Evolutionary conservation across 2,797 vertebrate species (phyloP).

Genomic region (Sebastes dallii): DNA sequence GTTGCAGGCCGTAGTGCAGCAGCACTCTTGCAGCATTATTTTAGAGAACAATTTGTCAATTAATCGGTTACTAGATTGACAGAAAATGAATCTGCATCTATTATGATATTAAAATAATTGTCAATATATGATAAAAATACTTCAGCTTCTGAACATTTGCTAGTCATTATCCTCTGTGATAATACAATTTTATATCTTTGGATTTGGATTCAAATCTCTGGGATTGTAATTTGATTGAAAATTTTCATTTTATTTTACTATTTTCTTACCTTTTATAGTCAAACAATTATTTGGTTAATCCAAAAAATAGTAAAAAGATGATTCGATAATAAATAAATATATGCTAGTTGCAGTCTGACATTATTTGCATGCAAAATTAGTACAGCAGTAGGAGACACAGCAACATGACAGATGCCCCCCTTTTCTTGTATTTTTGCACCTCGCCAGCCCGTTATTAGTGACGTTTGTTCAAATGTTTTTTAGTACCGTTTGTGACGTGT

Average conservation of each 20-base stretch:
- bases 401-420: not conserved
- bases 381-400: not conserved
- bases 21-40: not conserved
- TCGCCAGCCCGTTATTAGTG: too few species aligned
- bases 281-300: not conserved
- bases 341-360: too few species aligned
- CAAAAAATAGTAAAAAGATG: not conserved
- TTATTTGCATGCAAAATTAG: too few species aligned
- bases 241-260: not conserved
- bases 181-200: not conserved
- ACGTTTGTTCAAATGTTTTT: too few species aligned
- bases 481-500: too few species aligned
- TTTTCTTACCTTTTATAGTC: not conserved
- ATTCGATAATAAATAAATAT: not conserved
- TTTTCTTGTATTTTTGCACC: not conserved
- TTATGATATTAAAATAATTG: not conserved
- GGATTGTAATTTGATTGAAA: not conserved
- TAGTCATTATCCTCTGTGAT: not conserved
- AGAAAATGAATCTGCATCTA: not conserved
- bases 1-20: not conserved
- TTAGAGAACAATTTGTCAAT: not conserved
- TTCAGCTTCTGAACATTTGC: not conserved
- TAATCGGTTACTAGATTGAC: fast-evolving
- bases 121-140: not conserved
- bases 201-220: not conserved